Evolutionary conservation across 2,888 invertebrate species (phyloP), one percentile per base, ranked within the genome.

Genomic region (Esperia sulphurella): DNA sequence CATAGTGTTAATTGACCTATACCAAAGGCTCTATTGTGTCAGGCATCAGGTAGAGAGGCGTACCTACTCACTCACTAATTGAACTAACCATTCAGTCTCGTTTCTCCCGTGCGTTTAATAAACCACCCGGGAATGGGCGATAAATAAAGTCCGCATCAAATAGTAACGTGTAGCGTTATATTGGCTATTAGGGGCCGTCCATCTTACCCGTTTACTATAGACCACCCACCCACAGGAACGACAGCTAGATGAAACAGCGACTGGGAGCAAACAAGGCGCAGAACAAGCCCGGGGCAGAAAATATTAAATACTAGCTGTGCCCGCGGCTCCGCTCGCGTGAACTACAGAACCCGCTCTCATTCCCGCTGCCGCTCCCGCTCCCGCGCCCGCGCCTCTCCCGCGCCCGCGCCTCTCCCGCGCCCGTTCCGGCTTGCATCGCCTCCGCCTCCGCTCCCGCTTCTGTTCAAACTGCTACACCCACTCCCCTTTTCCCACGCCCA

Each of bases 81-180:
- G 14, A 13, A 14, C n/a, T 39, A 21, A 21, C n/a, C 43, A 14
- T 13, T 43, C n/a, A n/a, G 14, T 33, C 13, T 30, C 14, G 14
- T 41, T 9, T 43, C 21, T 21, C 8, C 28, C 39, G 30, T 30
- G n/a, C 39, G 39, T 45, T 45, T 45, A 45, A 45, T 45, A 45
- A 45, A 45, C 35, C 10, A 10, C 8, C 43, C 31, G 6, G 8
- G 14, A 45, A 38, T 28, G 13, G 45, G 45, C 45, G 35, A 45
- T 45, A 45, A 45, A 45, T 39, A 45, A 45, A n/a, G 14, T 10
- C 39, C 14, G 37, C 45, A 39, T 39, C 38, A 45, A 44, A 45
- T 30, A 13, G 39, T 39, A 40, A 45, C 30, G 39, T 37, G 44
- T 45, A 30, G 35, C 35, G 45, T 45, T 38, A 45, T 45, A 45